Evolutionary conservation across 2,113 vertebrate species (phyloP).

Genomic region (Gracilinanus agilis): DNA sequence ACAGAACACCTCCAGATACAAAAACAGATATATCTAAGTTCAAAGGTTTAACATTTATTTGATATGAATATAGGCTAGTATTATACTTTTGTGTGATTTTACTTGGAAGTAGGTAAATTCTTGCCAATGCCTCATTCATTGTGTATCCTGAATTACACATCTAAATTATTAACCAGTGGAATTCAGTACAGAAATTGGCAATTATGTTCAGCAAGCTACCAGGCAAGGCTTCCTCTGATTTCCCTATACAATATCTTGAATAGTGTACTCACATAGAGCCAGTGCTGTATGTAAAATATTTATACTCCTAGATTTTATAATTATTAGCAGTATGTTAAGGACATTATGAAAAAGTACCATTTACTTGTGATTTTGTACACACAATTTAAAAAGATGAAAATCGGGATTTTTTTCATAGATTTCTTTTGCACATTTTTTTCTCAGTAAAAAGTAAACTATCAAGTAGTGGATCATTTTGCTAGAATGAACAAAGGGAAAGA

Average conservation of each 20-base stretch:
- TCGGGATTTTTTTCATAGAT: not conserved
- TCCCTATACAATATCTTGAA: not conserved
- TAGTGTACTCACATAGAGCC: not conserved
- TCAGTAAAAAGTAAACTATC: not conserved
- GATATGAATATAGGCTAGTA: not conserved
- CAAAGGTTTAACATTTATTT: not conserved
- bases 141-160: not conserved
- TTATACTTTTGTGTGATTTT: not conserved
- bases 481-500: not conserved
- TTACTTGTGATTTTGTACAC: not conserved
- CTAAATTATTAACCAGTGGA: not conserved
- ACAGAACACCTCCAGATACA: not conserved
- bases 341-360: not conserved
- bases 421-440: not conserved
- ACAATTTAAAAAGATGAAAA: not conserved
- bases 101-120: not conserved
- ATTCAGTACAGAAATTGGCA: not conserved
- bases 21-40: no score
- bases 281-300: not conserved
- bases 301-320: not conserved
- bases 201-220: not conserved
- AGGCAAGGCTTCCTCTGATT: not conserved
- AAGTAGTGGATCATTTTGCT: not conserved
- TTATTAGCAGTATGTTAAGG: not conserved
- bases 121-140: not conserved